A percentile compares a stretch with the other conserved stretches of the same genome.
Evolutionary conservation across 1,140 invertebrate species (phyloP).

Genomic region (Drosophila nebulosa): DNA sequence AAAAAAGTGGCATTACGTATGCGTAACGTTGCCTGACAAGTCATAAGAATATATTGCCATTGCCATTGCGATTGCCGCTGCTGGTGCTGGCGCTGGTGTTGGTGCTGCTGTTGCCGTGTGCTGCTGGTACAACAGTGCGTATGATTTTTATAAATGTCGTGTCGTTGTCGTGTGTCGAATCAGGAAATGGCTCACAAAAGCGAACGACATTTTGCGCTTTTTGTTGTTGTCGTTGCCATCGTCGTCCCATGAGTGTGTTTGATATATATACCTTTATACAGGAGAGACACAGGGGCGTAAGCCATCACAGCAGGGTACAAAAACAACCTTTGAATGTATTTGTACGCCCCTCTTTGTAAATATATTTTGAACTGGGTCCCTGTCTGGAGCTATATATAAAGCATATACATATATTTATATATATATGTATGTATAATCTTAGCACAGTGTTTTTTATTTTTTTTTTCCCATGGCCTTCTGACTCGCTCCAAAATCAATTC

Average conservation of each 20-base stretch:
- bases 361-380: neutral
- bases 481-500: constrained; percentile 62
- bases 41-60: constrained; percentile 71
- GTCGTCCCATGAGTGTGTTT: constrained; percentile 27
- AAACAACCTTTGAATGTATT: neutral
- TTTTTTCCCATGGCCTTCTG: constrained; percentile 30
- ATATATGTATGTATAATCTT: constrained; percentile 14
- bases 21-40: constrained; percentile 49
- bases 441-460: too few species aligned
- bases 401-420: neutral
- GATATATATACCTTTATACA: constrained; percentile 24
- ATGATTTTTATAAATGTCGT: constrained; percentile 76
- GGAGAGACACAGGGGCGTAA: neutral
- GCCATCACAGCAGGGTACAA: neutral
- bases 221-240: constrained; percentile 16
- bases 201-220: constrained; percentile 57
- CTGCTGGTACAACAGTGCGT: constrained; percentile 72
- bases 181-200: constrained; percentile 67
- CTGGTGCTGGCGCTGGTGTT: constrained; percentile 14
- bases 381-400: neutral
- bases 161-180: constrained; percentile 66
- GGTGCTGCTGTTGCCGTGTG: constrained; percentile 42
- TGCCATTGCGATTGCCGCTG: constrained; percentile 5
- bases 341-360: neutral
- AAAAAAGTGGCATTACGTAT: constrained; percentile 58